Conservation (phyloP, 2,888 invertebrate genomes). For the Trissolcus japonicus region DNA sequence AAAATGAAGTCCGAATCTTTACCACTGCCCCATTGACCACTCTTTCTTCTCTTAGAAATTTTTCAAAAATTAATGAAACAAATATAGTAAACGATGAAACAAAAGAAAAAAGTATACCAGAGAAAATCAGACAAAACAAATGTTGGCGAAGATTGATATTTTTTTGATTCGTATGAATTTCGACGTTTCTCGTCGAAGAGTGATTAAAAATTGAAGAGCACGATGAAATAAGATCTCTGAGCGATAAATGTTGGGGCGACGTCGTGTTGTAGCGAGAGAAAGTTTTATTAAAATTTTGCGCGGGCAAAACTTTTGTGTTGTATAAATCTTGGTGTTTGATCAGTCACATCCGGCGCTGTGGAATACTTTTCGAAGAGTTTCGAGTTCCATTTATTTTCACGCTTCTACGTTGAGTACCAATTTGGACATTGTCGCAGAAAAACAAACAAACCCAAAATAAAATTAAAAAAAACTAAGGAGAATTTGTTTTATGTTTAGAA, state of each 20-base stretch:
- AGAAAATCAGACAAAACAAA: no score
- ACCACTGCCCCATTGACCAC: no score
- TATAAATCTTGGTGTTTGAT: slow-evolving; percentile 28
- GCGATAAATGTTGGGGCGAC: not conserved
- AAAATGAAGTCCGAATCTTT: not conserved
- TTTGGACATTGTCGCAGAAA: slow-evolving; percentile 14
- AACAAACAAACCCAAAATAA: no score
- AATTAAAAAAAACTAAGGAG: not conserved
- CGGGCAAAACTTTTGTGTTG: slow-evolving; percentile 28
- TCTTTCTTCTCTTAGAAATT: no score
- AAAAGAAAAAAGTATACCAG: no score
- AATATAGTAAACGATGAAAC: no score
- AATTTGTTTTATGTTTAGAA: slow-evolving; percentile 17
- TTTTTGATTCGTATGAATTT: no score
- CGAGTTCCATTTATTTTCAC: slow-evolving; percentile 28
- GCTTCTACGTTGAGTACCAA: slow-evolving; percentile 14
- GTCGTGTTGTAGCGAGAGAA: not conserved
- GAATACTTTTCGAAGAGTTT: slow-evolving; percentile 25
- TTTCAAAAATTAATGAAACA: no score
- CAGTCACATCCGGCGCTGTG: slow-evolving; percentile 23
- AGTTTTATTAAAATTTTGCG: slow-evolving; percentile 44
- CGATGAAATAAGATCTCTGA: not conserved
- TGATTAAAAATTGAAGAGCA: not conserved
- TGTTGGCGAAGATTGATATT: no score
- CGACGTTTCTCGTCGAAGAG: not conserved